Evolutionary conservation across 2,113 vertebrate genomes (phyloP).

Genomic region (Callithrix jacchus): DNA sequence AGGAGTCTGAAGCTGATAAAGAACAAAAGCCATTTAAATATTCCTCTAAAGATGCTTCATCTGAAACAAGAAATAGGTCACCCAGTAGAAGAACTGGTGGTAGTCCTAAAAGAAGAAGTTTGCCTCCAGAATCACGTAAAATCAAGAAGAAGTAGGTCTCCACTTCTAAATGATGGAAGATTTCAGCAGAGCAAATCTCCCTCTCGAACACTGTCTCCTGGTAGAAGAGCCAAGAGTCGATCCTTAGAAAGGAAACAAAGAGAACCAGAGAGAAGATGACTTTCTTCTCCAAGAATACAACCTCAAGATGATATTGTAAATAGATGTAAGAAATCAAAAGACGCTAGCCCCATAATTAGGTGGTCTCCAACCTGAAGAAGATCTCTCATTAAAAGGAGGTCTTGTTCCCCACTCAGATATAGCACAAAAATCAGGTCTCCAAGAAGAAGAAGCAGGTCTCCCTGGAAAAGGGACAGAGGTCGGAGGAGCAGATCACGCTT

Average conservation of each 20-base stretch:
- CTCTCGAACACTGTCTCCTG: constrained; percentile 88
- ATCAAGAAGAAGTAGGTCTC: constrained; percentile 84
- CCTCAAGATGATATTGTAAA: constrained; percentile 86
- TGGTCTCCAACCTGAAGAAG: constrained; percentile 87
- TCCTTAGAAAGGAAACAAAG: constrained; percentile 92
- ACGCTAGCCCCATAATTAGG: constrained; percentile 81
- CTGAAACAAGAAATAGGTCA: constrained; percentile 97
- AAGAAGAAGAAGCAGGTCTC: constrained; percentile 92
- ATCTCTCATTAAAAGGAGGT: constrained; percentile 87
- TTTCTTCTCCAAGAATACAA: constrained; percentile 89
- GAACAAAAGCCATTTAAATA: constrained; percentile 95
- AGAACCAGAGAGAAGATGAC: constrained; percentile 90
- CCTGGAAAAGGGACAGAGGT: constrained; percentile 89
- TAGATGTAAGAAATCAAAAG: constrained; percentile 86
- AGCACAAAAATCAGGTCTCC: constrained; percentile 85
- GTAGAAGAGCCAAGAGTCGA: constrained; percentile 90
- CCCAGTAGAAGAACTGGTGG: constrained; percentile 88
- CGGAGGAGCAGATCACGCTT: constrained; percentile 89
- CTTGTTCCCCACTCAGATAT: constrained; percentile 89
- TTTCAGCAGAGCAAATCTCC: constrained; percentile 93
- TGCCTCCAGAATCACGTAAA: constrained; percentile 90
- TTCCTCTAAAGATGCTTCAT: constrained; percentile 96
- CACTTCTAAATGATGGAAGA: constrained; percentile 84
- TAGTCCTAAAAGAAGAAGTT: constrained; percentile 89
- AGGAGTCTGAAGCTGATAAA: constrained; percentile 88